Conservation (phyloP, 2,888 invertebrate genomes). For the Cephus nigrinus region DNA sequence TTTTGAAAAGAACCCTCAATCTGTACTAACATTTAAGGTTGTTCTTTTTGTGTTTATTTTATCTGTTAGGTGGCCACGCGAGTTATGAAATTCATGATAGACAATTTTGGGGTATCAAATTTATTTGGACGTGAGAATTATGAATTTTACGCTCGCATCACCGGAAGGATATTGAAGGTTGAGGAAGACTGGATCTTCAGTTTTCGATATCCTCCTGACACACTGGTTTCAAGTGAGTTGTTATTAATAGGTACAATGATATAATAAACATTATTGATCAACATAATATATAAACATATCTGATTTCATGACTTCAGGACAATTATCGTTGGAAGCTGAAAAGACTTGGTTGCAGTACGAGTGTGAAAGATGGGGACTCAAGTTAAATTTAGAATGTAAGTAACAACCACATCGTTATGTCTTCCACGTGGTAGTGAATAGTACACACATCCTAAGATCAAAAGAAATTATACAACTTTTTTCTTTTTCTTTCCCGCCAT, state of each 20-base stretch:
- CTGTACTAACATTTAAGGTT: not conserved
- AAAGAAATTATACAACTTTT: conserved; percentile 33
- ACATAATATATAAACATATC: conserved; percentile 5
- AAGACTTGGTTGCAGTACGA: conserved; percentile 92
- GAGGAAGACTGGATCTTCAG: conserved; percentile 97
- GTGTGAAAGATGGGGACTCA: conserved; percentile 88
- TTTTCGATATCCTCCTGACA: conserved; percentile 87
- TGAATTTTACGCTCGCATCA: conserved; percentile 94
- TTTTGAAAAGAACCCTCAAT: not conserved
- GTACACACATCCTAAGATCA: not conserved
- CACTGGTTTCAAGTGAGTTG: conserved; percentile 69
- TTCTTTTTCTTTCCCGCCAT: conserved; percentile 27
- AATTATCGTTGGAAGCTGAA: conserved; percentile 88
- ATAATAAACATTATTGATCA: not conserved
- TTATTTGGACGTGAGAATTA: conserved; percentile 95
- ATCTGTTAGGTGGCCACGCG: conserved; percentile 85
- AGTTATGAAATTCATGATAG: conserved; percentile 97
- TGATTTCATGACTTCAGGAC: conserved; percentile 70
- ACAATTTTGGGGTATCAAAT: conserved; percentile 95
- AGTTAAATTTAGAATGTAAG: conserved; percentile 84
- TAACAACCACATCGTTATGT: conserved; percentile 23
- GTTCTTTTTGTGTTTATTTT: not conserved
- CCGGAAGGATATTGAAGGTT: conserved; percentile 90
- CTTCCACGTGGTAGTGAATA: conserved; percentile 5
- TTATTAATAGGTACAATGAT: not conserved